Percentiles rank a stretch among this genome's conserved stretches.
These are phyloP conservation scores for Lamellibrachia satsuma DNA, from an alignment of 2,888 invertebrate species.

Conservation along the genomic window DNA sequence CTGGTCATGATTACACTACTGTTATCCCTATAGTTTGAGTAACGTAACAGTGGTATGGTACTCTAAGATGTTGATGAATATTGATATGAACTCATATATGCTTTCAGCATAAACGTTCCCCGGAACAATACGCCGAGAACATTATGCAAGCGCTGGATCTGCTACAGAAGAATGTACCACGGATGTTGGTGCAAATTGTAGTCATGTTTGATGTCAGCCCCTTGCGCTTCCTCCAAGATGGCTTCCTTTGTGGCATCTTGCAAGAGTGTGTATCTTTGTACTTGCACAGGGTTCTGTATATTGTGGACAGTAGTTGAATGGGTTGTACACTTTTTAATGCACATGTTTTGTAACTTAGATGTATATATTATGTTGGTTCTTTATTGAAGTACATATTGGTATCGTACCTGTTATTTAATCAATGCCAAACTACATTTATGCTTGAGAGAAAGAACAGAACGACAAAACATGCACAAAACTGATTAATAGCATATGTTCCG, in stretches of 20 bases:
- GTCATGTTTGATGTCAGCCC: slow-evolving; percentile 58
- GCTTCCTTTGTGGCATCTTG: slow-evolving; percentile 50
- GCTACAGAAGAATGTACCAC: slow-evolving; percentile 56
- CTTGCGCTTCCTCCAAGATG: slow-evolving; percentile 44
- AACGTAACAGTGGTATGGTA: too few relatives aligned
- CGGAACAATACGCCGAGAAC: slow-evolving; percentile 46
- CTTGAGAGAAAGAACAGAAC: too few relatives aligned
- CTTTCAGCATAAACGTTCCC: slow-evolving; percentile 45
- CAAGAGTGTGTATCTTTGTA: slow-evolving; percentile 42
- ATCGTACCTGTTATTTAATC: too few relatives aligned
- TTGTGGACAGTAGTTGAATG: not conserved
- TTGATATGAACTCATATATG: not conserved
- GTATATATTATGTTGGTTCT: not conserved
- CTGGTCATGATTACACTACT: too few relatives aligned
- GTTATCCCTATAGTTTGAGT: too few relatives aligned
- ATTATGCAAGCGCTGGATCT: slow-evolving; percentile 55
- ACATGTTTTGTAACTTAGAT: not conserved
- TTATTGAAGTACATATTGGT: too few relatives aligned
- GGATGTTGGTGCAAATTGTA: slow-evolving; percentile 61
- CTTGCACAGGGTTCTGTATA: not conserved
- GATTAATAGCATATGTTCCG: not conserved
- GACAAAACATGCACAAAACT: not conserved
- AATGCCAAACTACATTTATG: too few relatives aligned
- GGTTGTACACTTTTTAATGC: not conserved
- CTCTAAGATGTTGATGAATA: not conserved